Evolutionary conservation across 2,888 invertebrate species (phyloP).

Genomic region (Mimachlamys varia): DNA sequence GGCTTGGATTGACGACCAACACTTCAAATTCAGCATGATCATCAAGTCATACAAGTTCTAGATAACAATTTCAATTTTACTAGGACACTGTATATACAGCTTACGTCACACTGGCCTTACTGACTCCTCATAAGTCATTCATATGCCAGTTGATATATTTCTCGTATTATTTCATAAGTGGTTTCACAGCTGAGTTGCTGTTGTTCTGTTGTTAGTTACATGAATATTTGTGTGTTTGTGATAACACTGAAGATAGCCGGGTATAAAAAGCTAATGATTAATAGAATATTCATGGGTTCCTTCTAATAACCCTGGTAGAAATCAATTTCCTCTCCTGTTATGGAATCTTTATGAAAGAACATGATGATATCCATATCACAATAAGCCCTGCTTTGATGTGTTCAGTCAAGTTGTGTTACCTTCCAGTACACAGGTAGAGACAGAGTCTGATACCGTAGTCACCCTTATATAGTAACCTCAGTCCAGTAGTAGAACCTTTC

Average conservation of each 20-base stretch:
- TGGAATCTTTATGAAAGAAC: constrained; percentile 11
- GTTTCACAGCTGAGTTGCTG: neutral
- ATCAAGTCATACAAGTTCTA: no score
- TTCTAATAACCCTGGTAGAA: constrained; percentile 12
- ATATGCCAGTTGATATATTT: neutral
- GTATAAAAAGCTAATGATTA: constrained; percentile 9
- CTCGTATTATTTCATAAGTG: neutral
- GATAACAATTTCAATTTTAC: no score
- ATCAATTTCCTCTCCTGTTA: constrained; percentile 3
- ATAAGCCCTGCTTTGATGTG: constrained; percentile 14
- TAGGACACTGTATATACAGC: no score
- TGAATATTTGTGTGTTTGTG: neutral
- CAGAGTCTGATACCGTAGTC: neutral
- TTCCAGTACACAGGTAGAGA: neutral
- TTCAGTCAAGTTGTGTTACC: neutral
- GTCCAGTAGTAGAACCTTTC: no score
- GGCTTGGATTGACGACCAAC: no score
- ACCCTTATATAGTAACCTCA: no score
- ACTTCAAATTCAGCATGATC: no score
- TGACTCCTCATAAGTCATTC: no score
- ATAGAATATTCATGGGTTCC: neutral
- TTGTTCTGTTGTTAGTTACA: neutral
- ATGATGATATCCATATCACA: constrained; percentile 14
- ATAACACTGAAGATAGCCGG: neutral
- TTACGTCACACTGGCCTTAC: no score